A percentile compares a stretch with the other conserved stretches of the same genome.
Evolutionary conservation across 2,113 vertebrate genomes (phyloP).

Genomic region (Aplodontia rufa): DNA sequence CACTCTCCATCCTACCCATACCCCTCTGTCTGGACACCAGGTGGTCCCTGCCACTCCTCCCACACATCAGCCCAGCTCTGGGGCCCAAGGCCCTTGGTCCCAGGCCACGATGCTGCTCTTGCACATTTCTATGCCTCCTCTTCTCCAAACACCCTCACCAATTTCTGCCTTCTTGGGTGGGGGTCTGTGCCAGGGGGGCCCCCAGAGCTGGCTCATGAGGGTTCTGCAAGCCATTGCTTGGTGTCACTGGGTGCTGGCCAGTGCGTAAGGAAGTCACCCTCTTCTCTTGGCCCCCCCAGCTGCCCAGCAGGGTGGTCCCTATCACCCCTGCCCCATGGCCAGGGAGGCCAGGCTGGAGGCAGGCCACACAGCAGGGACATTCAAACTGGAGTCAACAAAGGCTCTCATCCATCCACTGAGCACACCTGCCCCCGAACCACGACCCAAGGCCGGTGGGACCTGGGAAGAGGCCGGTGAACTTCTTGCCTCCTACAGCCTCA

Average conservation of each 20-base stretch:
- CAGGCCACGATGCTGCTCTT: not conserved
- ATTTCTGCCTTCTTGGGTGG: not conserved
- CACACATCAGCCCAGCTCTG: too few relatives aligned
- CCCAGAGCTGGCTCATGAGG: not conserved
- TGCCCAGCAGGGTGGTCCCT: too few relatives aligned
- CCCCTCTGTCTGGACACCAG: too few relatives aligned
- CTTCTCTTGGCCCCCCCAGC: not conserved
- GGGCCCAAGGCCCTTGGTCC: too few relatives aligned
- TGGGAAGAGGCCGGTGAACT: not conserved
- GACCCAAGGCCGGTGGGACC: not conserved
- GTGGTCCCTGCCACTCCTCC: too few relatives aligned
- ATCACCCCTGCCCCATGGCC: too few relatives aligned
- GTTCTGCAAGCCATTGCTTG: too few relatives aligned
- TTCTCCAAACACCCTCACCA: too few relatives aligned
- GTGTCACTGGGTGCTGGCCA: not conserved
- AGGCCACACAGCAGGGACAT: not conserved
- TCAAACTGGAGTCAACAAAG: too few relatives aligned
- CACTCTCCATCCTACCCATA: too few relatives aligned
- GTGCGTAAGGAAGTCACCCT: not conserved
- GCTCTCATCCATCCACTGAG: rapidly evolving
- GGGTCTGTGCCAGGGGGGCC: not conserved
- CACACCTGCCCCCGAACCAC: rapidly evolving
- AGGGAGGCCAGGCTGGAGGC: too few relatives aligned
- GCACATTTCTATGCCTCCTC: too few relatives aligned
- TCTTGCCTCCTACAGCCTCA: not conserved